phyloP scores from a whole-genome alignment of 1,140 invertebrate genomes.

The Piezodorus guildinii region DNA sequence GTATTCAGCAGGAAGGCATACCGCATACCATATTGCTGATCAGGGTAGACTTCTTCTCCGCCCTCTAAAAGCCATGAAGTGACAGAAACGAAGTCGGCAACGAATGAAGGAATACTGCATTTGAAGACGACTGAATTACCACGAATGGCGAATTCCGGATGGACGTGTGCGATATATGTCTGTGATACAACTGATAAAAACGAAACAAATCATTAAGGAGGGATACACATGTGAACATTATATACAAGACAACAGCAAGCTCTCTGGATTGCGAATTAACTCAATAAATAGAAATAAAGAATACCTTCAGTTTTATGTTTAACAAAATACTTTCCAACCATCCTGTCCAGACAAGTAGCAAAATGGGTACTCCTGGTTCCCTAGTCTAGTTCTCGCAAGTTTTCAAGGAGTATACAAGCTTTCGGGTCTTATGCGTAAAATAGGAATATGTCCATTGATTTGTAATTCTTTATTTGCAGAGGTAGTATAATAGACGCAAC shows the following conservation, averaged over 20 bases:
- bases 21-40: constrained; percentile 40
- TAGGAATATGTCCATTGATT: too few species aligned
- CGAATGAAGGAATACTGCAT: constrained; percentile 84
- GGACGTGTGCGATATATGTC: constrained; percentile 78
- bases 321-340: too few species aligned
- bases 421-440: too few species aligned
- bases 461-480: too few species aligned
- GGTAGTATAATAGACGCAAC: too few species aligned
- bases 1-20: neutral
- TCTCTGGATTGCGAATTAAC: too few species aligned
- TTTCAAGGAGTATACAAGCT: too few species aligned
- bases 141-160: constrained; percentile 84
- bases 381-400: too few species aligned
- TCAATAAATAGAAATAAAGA: too few species aligned
- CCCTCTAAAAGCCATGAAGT: constrained; percentile 74
- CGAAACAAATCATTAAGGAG: constrained; percentile 28
- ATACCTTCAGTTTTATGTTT: too few species aligned
- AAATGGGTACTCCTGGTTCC: too few species aligned
- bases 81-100: constrained; percentile 80
- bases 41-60: constrained; percentile 34
- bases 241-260: neutral
- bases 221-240: constrained; percentile 19
- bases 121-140: constrained; percentile 84
- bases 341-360: too few species aligned
- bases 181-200: constrained; percentile 64